Base-by-base conservation (phyloP, 2,888 invertebrate species). In the Dasysyrphus albostriatus region DNA sequence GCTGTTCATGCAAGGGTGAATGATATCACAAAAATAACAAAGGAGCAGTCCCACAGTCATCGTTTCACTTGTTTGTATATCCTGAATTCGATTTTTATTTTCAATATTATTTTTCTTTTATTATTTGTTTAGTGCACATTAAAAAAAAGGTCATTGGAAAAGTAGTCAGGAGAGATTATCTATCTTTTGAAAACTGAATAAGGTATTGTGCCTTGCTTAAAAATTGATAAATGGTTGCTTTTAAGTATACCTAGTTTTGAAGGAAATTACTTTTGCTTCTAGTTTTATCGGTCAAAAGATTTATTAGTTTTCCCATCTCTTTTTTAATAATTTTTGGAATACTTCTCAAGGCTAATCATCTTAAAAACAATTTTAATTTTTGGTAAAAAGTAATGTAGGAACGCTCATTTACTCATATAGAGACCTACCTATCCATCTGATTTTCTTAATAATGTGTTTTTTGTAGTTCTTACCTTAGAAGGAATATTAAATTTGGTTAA, bases 221-320 rank as follows among this genome's bases (percentile, higher is more conserved):
- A 63, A 80, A 65, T 75, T 83, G 79, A 80, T 75, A 75, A 63
- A 83, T 83, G 70, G 65, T 58, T 49, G 79, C 24, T 63, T 75
- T 34, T 72, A 63, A 72, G 69, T 58, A 72, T n/a, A n/a, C n/a
- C n/a, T n/a, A n/a, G 39, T 24, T 67, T 24, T 70, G 19, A 19
- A 58, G 16, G 6, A 37, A 58, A 58, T 54, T 32, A 32, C 14
- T 54, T 24, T 24, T 54, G 29, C 24, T 29, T 29, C n/a, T 32
- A 32, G 14, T 32, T 54, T n/a, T 54, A 54, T 54, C 54, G 29
- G 14, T 2, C 1, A 4, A 37, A 58, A 37, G 58, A 58, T 58
- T 58, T 58, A 58, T 58, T 58, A 9, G 34, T 58, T 34, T 10
- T n/a, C n/a, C n/a, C n/a, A n/a, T n/a, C n/a, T n/a, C 4, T 8